Evolutionary conservation across 2,113 vertebrate genomes (phyloP).

Genomic region (Merops nubicus): DNA sequence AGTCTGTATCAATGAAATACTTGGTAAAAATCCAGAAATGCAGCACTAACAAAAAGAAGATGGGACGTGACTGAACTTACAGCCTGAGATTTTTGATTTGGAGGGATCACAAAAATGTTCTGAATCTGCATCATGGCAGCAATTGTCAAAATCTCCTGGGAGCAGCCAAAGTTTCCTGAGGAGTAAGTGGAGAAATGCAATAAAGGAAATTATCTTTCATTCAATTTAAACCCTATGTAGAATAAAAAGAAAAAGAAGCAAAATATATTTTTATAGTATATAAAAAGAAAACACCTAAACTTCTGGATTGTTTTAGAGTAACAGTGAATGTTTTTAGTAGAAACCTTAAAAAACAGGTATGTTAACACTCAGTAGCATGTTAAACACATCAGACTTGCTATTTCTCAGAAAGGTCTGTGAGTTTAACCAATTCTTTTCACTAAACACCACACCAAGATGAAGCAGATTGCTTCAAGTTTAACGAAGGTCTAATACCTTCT

Average conservation of each 20-base stretch:
- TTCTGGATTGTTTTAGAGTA: background rate
- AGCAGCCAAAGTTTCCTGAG: conserved; percentile 93
- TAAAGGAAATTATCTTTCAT: background rate
- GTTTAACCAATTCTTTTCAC: background rate
- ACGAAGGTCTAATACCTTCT: background rate
- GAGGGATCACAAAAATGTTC: conserved; percentile 89
- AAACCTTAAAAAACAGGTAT: background rate
- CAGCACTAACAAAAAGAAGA: background rate
- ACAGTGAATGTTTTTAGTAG: background rate
- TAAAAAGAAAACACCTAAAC: background rate
- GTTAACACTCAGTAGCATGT: background rate
- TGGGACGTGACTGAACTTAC: conserved; percentile 74
- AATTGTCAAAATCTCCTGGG: conserved; percentile 95
- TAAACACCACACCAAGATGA: background rate
- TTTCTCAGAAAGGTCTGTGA: background rate
- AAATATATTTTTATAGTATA: background rate
- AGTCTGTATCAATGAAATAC: background rate
- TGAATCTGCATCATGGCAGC: conserved; percentile 99
- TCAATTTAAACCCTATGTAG: background rate
- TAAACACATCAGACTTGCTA: background rate
- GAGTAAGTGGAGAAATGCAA: background rate
- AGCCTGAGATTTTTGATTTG: conserved; percentile 91
- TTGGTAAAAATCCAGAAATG: background rate
- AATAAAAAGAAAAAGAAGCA: background rate
- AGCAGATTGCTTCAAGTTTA: background rate